A percentile compares a stretch with the other conserved stretches of the same genome.
Evolutionary conservation across 2,797 vertebrate species (phyloP).

Genomic region (Allenopithecus nigroviridis): DNA sequence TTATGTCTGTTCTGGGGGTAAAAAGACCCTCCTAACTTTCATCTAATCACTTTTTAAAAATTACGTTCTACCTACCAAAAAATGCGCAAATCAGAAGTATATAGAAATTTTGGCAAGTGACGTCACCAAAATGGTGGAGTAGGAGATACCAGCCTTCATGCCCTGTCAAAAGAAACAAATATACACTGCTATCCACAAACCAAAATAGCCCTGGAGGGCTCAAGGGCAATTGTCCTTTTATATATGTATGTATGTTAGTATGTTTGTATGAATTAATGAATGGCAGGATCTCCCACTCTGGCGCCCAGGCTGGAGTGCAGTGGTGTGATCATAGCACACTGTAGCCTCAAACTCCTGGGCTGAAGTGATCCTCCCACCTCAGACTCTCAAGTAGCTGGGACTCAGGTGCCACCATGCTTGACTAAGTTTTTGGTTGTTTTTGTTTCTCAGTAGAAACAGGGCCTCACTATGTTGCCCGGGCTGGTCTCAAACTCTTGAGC

Average conservation of each 20-base stretch:
- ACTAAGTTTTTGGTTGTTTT: background rate
- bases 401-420: background rate
- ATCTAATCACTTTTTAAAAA: background rate
- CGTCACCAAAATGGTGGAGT: background rate
- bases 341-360: background rate
- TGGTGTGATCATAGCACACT: background rate
- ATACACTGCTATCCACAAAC: background rate
- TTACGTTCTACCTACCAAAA: background rate
- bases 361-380: background rate
- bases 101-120: background rate
- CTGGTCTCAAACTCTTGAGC: background rate
- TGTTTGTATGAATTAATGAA: too few species aligned
- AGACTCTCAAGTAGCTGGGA: background rate
- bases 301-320: background rate
- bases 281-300: background rate
- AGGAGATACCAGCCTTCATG: background rate
- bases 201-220: background rate
- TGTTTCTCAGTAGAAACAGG: background rate
- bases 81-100: background rate
- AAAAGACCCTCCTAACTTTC: background rate
- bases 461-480: background rate
- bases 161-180: background rate
- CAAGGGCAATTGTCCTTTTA: too few species aligned
- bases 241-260: too few species aligned
- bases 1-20: background rate